A percentile compares a stretch with the other conserved stretches of the same genome.
Evolutionary conservation across 2,888 invertebrate genomes (phyloP).

Genomic region (Cosmorhoe ocellata): DNA sequence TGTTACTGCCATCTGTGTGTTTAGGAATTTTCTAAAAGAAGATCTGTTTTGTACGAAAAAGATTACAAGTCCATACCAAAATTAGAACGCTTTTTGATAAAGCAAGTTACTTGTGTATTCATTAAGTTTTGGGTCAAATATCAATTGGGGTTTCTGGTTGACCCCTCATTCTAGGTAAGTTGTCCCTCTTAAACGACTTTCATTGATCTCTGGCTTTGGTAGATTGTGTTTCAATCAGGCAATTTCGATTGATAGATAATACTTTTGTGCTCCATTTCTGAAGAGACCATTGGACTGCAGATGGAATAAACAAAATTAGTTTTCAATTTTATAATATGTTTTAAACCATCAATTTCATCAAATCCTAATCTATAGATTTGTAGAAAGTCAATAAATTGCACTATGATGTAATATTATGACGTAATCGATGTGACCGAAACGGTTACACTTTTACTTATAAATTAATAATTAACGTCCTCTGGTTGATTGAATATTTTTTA

Average conservation of each 20-base stretch:
- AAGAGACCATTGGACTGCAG: slow-evolving; percentile 7
- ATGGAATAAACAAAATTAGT: neutral
- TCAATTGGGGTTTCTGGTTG: slow-evolving; percentile 46
- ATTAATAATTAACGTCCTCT: slow-evolving; percentile 49
- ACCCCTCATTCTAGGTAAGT: slow-evolving; percentile 48
- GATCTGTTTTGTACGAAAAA: neutral
- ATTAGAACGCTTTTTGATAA: slow-evolving; percentile 7
- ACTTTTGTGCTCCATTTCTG: slow-evolving; percentile 14
- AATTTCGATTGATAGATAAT: slow-evolving; percentile 23
- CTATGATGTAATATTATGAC: slow-evolving; percentile 51
- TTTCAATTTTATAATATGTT: no score
- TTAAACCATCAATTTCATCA: slow-evolving; percentile 2
- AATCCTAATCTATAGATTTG: slow-evolving; percentile 29
- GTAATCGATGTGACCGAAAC: slow-evolving; percentile 23
- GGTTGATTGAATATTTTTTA: slow-evolving; percentile 34
- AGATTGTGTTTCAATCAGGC: slow-evolving; percentile 45
- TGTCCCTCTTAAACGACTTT: slow-evolving; percentile 41
- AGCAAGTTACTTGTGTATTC: slow-evolving; percentile 23
- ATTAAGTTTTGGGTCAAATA: slow-evolving; percentile 41
- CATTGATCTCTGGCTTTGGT: slow-evolving; percentile 43
- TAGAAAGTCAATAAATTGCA: slow-evolving; percentile 54
- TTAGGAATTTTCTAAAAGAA: neutral
- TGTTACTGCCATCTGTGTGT: slow-evolving; percentile 16
- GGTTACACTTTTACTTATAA: slow-evolving; percentile 55
- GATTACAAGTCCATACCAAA: neutral